phyloP scores from a whole-genome alignment of 2,888 invertebrate genomes.

The Calameuta pallipes region DNA sequence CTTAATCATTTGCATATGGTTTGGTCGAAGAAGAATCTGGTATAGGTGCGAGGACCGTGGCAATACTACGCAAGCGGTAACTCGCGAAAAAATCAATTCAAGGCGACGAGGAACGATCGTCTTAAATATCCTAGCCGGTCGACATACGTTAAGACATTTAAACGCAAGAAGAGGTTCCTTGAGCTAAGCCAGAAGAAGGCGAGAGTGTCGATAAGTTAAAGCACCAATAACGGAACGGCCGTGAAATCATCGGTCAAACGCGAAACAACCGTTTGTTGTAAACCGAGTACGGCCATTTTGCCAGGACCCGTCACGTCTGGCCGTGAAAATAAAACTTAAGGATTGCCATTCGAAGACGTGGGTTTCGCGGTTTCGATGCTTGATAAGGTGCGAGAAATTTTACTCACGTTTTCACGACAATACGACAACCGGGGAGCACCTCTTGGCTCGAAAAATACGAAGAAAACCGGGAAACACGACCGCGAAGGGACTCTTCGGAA shows the following conservation, averaged over 20 bases:
- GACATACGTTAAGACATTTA: neutral
- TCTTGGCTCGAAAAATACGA: constrained; percentile 36
- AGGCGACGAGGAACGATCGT: constrained; percentile 11
- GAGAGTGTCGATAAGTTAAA: neutral
- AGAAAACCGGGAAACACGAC: constrained; percentile 48
- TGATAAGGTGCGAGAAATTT: neutral
- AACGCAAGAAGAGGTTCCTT: neutral
- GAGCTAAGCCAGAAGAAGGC: neutral
- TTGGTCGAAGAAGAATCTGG: no score
- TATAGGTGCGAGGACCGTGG: neutral
- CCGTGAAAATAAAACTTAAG: constrained; percentile 13
- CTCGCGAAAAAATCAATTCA: constrained; percentile 50
- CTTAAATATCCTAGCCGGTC: neutral
- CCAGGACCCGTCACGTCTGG: constrained; percentile 57
- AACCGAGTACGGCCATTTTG: constrained; percentile 62
- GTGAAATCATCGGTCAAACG: constrained; percentile 16
- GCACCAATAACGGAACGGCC: neutral
- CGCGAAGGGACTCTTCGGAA: constrained; percentile 46
- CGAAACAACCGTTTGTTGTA: constrained; percentile 50
- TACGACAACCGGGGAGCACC: constrained; percentile 35
- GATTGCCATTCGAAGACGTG: neutral
- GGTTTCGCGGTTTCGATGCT: neutral
- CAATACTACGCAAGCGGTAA: constrained; percentile 38
- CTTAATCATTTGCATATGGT: neutral
- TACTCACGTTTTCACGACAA: constrained; percentile 46